phyloP scores from a whole-genome alignment of 1,140 invertebrate genomes.

The Xylocopa sonorina region DNA sequence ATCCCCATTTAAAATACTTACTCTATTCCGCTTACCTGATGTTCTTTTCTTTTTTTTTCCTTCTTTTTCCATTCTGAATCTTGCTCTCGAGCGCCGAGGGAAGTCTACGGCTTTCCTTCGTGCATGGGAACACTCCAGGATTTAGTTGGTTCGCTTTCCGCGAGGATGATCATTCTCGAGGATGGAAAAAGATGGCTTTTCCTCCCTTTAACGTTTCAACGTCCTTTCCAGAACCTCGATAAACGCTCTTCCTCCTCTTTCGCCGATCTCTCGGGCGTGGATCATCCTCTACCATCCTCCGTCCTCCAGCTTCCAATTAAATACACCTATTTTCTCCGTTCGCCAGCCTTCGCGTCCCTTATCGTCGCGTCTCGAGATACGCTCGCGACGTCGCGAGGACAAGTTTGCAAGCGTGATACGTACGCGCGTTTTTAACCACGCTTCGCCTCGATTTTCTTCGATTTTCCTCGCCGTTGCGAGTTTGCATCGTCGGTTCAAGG shows the following conservation, averaged over 20 bases:
- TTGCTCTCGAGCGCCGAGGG: background rate
- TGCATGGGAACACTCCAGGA: background rate
- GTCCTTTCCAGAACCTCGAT: background rate
- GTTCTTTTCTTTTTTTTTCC: background rate
- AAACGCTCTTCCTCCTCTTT: background rate
- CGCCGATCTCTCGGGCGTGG: background rate
- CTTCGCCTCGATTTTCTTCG: background rate
- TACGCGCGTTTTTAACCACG: constrained; percentile 7
- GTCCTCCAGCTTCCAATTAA: constrained; percentile 39
- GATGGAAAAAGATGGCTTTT: background rate
- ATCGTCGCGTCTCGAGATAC: constrained; percentile 43
- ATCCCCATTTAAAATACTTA: background rate
- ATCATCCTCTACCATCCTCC: background rate
- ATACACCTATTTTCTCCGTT: constrained; percentile 39
- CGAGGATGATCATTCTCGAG: background rate
- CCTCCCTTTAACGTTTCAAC: too few relatives aligned
- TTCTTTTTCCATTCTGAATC: background rate
- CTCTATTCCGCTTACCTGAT: too few relatives aligned
- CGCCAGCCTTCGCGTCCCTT: constrained; percentile 23
- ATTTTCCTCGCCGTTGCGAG: background rate
- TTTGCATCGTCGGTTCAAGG: too few relatives aligned
- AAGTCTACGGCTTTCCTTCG: background rate
- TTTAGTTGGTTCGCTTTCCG: background rate
- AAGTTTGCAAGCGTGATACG: constrained; percentile 49
- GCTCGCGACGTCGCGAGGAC: constrained; percentile 34